A percentile compares a stretch with the other conserved stretches of the same genome.
Conservation (phyloP, 2,888 invertebrate species). For the Torymus auratus region DNA sequence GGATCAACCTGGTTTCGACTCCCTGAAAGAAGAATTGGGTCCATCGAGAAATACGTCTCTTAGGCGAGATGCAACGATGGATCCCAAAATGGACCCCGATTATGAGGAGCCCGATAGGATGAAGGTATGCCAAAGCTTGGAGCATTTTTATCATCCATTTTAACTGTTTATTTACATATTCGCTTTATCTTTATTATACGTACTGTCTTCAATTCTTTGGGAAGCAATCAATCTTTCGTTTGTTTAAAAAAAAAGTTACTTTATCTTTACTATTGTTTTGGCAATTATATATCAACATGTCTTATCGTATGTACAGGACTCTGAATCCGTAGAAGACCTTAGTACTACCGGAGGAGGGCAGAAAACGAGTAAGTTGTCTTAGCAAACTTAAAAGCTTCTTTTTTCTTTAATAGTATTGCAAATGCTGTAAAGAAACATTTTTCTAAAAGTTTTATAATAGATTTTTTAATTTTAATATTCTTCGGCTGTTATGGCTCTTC, state of each 20-base stretch:
- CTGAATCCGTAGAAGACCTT: conserved; percentile 78
- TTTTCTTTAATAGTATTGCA: conserved; percentile 30
- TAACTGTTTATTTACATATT: too few relatives aligned
- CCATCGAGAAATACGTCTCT: conserved; percentile 86
- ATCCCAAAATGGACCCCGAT: conserved; percentile 79
- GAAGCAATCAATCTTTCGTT: too few relatives aligned
- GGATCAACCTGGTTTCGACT: conserved; percentile 80
- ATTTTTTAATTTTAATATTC: conserved; percentile 41
- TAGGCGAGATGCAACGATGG: conserved; percentile 80
- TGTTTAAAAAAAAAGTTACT: not conserved
- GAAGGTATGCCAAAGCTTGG: conserved; percentile 78
- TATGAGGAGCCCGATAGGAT: conserved; percentile 82
- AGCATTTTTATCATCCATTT: not conserved
- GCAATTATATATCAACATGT: conserved; percentile 1
- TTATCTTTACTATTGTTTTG: conserved; percentile 51
- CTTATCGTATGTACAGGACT: conserved; percentile 72
- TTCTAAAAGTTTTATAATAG: conserved; percentile 33
- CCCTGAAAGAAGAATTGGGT: conserved; percentile 84
- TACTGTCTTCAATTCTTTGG: too few relatives aligned
- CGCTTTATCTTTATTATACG: too few relatives aligned
- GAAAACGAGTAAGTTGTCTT: conserved; percentile 66
- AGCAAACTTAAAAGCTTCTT: not conserved
- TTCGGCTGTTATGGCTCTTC: conserved; percentile 59
- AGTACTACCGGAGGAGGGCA: conserved; percentile 68
- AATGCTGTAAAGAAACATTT: conserved; percentile 11